Evolutionary conservation across 2,113 vertebrate genomes (phyloP), one percentile per base, ranked within the genome.

Genomic region (Eleginops maclovinus): DNA sequence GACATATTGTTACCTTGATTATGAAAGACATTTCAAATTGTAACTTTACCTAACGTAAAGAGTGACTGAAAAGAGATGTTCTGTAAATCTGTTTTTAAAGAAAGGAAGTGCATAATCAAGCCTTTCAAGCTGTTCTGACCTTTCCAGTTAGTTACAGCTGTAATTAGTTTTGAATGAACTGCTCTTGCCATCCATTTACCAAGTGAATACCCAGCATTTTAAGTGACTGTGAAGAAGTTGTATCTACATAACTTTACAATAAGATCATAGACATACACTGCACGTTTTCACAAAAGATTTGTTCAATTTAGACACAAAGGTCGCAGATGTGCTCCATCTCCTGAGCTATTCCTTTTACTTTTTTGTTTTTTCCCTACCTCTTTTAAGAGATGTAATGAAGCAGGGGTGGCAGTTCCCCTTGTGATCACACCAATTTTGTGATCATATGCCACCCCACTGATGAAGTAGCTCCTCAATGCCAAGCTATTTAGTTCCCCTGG

Each of bases 371-470:
- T 72, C 40, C 70, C 31, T 62, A 19, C 60, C 61, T 86, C 75
- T 91, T 90, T 85, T 79, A 78, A 79, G 75, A 76, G 80, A 73
- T 55, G 60, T 85, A 90, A 92, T 91, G 86, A 93, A 88, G 79
- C 82, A 82, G 46, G 71, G 87, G 71, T 77, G 85, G 71, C 77
- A 79, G 69, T 84, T 79, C 87, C 74, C 76, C 77, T 72, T 58
- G 19, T 86, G 89, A 92, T 88, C 65, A 64, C 72, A 69, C 77
- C 67, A 65, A 59, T 84, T 78, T 73, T 67, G 79, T 83, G 84
- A 92, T 87, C 77, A 82, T 75, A 73, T 69, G 47, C 88, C 22
- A 61, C 79, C 59, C 66, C 31, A 71, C 64, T 80, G 21, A 89
- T 83, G 87, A 93, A 82, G 81, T 62, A 77, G 85, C 81, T 83